A percentile compares a stretch with the other conserved stretches of the same genome.
Conservation (phyloP, 1,140 invertebrate species). For the Scylla paramamosain region DNA sequence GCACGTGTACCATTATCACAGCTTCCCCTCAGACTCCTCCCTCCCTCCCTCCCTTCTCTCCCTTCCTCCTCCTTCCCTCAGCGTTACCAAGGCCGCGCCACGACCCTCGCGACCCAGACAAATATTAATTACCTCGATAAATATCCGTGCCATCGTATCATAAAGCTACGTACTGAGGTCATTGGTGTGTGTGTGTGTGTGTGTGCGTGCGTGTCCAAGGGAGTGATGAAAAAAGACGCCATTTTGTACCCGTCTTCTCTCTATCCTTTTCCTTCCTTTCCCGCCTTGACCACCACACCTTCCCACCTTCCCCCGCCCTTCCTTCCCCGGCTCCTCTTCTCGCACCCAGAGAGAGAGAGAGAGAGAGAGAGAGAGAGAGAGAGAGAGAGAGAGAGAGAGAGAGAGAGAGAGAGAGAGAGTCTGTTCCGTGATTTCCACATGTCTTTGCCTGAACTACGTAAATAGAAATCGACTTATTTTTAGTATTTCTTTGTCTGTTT, state of each 20-base stretch:
- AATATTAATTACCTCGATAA: conserved; percentile 60
- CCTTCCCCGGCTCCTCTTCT: conserved; percentile 47
- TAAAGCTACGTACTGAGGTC: conserved; percentile 1
- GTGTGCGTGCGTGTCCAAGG: not conserved
- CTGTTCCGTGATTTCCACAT: too few relatives aligned
- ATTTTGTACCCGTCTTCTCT: conserved; percentile 52
- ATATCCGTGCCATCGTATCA: conserved; percentile 37
- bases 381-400: too few relatives aligned
- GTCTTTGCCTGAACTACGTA: too few relatives aligned
- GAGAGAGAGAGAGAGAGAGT: too few relatives aligned
- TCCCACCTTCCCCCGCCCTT: conserved; percentile 76
- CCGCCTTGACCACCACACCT: not conserved
- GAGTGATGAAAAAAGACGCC: conserved; percentile 42
- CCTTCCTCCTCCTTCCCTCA: conserved; percentile 34
- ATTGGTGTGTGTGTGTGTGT: conserved; percentile 28
- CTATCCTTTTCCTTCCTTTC: not conserved
- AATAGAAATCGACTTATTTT: too few relatives aligned
- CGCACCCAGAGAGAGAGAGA: too few relatives aligned
- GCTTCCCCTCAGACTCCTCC: conserved; percentile 17
- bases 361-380: too few relatives aligned
- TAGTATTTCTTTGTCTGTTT: too few relatives aligned
- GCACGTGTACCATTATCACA: conserved; percentile 73
- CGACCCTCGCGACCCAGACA: conserved; percentile 46
- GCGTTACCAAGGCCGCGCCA: conserved; percentile 36
- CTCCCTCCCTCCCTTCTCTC: conserved; percentile 8